These are phyloP conservation scores for Athalia circularis DNA, from an alignment of 2,888 invertebrate species.

Conservation along the genomic window DNA sequence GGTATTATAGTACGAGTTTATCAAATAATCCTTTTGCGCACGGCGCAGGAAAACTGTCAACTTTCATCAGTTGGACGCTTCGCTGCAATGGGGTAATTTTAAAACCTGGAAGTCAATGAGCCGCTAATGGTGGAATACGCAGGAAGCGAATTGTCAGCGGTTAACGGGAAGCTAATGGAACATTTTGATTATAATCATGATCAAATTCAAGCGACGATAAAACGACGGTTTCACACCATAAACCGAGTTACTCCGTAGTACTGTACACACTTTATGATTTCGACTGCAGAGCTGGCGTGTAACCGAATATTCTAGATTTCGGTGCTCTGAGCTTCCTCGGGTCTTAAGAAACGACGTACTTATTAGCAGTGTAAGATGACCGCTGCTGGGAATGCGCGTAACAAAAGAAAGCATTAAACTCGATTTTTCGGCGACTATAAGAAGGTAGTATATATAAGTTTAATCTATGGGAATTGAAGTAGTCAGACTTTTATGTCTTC, in stretches of 20 bases:
- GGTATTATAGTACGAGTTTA: not conserved
- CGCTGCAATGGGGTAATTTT: not conserved
- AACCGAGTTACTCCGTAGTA: constrained; percentile 15
- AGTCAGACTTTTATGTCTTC: not conserved
- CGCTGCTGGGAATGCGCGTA: not conserved
- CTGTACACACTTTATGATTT: not conserved
- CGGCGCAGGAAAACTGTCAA: no score
- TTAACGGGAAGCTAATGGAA: constrained; percentile 7
- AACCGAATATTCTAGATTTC: constrained; percentile 38
- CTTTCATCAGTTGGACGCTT: not conserved
- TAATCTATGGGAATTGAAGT: constrained; percentile 19
- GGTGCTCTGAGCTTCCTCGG: not conserved
- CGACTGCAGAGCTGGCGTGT: not conserved
- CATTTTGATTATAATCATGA: constrained; percentile 12
- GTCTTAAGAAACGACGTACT: constrained; percentile 35
- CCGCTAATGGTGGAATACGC: not conserved
- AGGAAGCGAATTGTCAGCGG: constrained; percentile 12
- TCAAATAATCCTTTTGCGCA: no score
- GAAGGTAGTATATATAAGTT: not conserved
- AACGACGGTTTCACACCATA: constrained; percentile 8
- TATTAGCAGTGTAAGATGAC: constrained; percentile 37
- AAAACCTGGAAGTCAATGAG: not conserved
- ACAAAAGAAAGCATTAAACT: constrained; percentile 4
- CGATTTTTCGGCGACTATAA: constrained; percentile 12
- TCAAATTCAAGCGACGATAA: not conserved